Percentiles rank a stretch among this genome's conserved stretches.
Conservation (phyloP, 1,140 invertebrate genomes). For the Anthonomus grandis region DNA sequence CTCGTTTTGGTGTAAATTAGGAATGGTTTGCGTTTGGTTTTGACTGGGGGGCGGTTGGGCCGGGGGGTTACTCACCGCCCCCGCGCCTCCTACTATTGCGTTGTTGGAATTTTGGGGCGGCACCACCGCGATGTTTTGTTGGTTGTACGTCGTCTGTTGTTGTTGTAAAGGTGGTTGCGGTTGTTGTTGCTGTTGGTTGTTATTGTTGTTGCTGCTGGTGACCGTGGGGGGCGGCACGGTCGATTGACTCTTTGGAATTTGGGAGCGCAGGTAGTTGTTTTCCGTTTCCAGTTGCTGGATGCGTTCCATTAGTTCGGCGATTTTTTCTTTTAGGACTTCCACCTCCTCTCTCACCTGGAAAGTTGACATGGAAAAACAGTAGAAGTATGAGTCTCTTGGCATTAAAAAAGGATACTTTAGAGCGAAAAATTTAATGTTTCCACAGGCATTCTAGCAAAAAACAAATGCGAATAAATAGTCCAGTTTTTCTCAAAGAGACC, state of each 20-base stretch:
- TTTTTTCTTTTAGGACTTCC: constrained; percentile 67
- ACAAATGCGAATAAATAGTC: no score
- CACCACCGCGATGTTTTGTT: constrained; percentile 19
- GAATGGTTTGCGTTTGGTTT: constrained; percentile 16
- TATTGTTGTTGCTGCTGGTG: no score
- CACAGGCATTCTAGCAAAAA: no score
- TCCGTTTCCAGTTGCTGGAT: constrained; percentile 61
- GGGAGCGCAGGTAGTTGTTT: constrained; percentile 52
- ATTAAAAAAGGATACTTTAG: no score
- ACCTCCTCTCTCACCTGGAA: constrained; percentile 58
- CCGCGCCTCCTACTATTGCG: not conserved
- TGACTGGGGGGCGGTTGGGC: constrained; percentile 3
- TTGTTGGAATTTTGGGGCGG: constrained; percentile 18
- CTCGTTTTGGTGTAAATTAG: constrained; percentile 8
- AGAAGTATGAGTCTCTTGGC: not conserved
- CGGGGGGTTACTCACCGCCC: not conserved
- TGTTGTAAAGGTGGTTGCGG: constrained; percentile 4
- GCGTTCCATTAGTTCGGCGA: constrained; percentile 60
- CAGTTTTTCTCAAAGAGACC: no score
- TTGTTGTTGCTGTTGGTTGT: constrained; percentile 8
- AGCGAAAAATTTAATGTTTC: no score
- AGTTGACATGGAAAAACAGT: not conserved
- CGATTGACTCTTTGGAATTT: constrained; percentile 41
- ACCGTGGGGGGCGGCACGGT: constrained; percentile 8
- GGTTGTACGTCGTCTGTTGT: not conserved